Conservation (phyloP, 2,888 invertebrate species). For the Nowickia ferox region DNA sequence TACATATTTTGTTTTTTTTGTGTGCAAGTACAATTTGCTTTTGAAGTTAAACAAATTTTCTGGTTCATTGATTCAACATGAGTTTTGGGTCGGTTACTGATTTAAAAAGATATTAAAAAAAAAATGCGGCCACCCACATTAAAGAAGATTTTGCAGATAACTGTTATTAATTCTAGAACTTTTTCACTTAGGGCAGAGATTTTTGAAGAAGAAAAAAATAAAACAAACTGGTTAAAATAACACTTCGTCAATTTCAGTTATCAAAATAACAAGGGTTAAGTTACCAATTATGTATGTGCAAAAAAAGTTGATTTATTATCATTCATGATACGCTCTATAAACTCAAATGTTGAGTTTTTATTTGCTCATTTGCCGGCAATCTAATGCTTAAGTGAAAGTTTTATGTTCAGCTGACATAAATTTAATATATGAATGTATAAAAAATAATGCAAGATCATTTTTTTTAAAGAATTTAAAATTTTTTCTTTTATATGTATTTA, state of each 20-base stretch:
- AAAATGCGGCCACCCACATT: slow-evolving; percentile 37
- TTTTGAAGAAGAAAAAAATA: neutral
- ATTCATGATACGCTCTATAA: neutral
- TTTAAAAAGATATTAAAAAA: neutral
- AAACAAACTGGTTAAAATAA: slow-evolving; percentile 16
- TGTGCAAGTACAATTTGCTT: slow-evolving; percentile 36
- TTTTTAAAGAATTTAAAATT: no score
- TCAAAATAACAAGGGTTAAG: slow-evolving; percentile 17
- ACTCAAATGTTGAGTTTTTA: no score
- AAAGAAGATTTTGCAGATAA: neutral
- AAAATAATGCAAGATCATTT: no score
- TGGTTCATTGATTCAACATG: slow-evolving; percentile 63
- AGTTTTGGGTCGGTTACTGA: slow-evolving; percentile 34
- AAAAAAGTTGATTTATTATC: slow-evolving; percentile 37
- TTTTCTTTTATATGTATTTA: no score
- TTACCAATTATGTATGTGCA: neutral
- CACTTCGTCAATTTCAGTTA: slow-evolving; percentile 27
- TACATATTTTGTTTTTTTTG: slow-evolving; percentile 7
- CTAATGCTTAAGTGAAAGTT: no score
- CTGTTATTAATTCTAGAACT: neutral
- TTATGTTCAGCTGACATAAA: no score
- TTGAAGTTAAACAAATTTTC: slow-evolving; percentile 62
- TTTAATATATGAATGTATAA: no score
- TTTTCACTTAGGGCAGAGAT: neutral
- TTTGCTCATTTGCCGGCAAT: no score